phyloP scores from a whole-genome alignment of 2,113 vertebrate species.

The Chrysemys picta region DNA sequence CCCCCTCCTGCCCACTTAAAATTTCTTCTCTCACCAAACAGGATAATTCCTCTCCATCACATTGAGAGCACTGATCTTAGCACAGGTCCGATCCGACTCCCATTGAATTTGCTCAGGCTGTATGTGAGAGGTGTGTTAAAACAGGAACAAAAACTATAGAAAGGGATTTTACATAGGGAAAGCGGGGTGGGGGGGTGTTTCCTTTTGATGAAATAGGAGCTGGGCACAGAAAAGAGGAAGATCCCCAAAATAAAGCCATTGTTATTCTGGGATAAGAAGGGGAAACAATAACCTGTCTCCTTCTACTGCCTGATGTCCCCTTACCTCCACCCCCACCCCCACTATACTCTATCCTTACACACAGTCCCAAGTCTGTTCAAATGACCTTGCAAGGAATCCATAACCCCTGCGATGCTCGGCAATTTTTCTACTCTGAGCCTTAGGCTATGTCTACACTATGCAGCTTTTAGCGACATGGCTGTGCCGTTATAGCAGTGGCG shows the following conservation, averaged over 20 bases:
- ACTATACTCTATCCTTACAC: background rate
- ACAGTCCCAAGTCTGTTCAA: background rate
- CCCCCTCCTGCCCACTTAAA: background rate
- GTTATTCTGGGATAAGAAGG: background rate
- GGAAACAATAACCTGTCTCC: background rate
- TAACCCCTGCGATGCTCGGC: background rate
- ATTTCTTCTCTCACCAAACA: background rate
- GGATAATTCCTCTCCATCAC: background rate
- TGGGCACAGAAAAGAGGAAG: background rate
- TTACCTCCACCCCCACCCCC: background rate
- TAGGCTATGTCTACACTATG: too few relatives aligned
- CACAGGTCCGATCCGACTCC: background rate
- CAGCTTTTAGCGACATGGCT: too few relatives aligned
- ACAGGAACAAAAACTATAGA: background rate
- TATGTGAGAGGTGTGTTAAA: background rate
- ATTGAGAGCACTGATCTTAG: background rate
- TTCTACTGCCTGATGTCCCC: background rate
- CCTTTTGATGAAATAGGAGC: background rate
- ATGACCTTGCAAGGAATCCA: background rate
- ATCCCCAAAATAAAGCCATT: constrained; percentile 1
- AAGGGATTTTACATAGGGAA: background rate
- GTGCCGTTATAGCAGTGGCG: too few relatives aligned
- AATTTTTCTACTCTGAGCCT: background rate
- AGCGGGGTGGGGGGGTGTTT: background rate
- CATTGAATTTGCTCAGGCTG: background rate